Conservation (phyloP, 2,888 invertebrate genomes). For the Pinctada fucata region DNA sequence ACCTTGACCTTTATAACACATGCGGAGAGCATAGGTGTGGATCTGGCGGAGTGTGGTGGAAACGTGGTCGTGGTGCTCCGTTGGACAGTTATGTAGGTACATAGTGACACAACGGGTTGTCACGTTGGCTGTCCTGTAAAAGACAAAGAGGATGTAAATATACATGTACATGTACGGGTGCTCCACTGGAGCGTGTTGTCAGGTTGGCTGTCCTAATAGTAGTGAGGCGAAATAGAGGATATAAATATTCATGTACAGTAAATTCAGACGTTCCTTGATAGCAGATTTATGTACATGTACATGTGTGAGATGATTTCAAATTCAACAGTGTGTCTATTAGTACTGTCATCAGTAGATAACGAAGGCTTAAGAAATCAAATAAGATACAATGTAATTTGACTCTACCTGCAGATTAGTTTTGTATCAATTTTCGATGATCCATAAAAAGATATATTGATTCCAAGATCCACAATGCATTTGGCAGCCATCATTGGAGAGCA, state of each 20-base stretch:
- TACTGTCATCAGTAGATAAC: no score
- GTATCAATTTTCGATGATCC: neutral
- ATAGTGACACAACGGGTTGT: neutral
- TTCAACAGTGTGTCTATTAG: no score
- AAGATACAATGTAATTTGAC: neutral
- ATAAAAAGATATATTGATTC: slow-evolving; percentile 1
- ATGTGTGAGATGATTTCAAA: no score
- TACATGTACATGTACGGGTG: neutral
- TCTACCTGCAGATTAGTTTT: neutral
- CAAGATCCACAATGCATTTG: neutral
- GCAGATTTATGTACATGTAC: no score
- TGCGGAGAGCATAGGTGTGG: slow-evolving; percentile 3
- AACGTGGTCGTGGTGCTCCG: neutral
- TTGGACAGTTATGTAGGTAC: neutral
- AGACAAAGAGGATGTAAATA: neutral
- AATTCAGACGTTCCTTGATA: no score
- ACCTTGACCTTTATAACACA: neutral
- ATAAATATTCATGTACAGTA: no score
- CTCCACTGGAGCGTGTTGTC: neutral
- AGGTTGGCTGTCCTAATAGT: no score
- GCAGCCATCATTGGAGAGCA: neutral
- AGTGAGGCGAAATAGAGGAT: no score
- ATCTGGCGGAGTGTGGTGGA: neutral
- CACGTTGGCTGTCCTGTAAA: neutral
- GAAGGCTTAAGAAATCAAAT: no score